phyloP scores from a whole-genome alignment of 1,140 invertebrate genomes.

The Charaxes varanes region DNA sequence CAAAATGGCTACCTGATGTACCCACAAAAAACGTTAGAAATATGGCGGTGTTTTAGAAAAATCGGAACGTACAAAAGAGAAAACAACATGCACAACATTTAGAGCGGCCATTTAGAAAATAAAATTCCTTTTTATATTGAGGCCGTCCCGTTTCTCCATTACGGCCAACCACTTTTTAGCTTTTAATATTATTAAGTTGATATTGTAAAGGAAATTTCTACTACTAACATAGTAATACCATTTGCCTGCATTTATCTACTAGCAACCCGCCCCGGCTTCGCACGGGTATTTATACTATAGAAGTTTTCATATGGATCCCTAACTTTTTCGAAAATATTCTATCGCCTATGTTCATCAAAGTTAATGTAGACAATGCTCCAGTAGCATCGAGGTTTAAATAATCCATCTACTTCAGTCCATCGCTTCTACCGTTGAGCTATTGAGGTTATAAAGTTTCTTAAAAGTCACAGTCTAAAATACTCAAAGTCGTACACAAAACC shows the following conservation, averaged over 20 bases:
- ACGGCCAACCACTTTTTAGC: slow-evolving; percentile 13
- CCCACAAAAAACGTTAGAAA: slow-evolving; percentile 25
- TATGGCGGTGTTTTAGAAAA: slow-evolving; percentile 18
- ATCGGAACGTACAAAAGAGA: slow-evolving; percentile 15
- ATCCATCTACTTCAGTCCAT: no score
- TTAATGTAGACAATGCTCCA: no score
- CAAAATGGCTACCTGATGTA: slow-evolving; percentile 20
- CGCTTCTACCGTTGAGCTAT: no score
- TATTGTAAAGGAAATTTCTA: slow-evolving; percentile 24
- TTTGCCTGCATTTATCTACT: slow-evolving; percentile 13
- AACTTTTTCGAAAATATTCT: no score
- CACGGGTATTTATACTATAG: no score
- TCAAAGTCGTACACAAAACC: not conserved
- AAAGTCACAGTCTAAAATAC: slow-evolving; percentile 1
- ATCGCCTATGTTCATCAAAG: no score
- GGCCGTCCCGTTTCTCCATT: slow-evolving; percentile 7
- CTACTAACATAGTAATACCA: slow-evolving; percentile 27
- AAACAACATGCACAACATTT: slow-evolving; percentile 19
- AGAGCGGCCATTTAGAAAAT: slow-evolving; percentile 22
- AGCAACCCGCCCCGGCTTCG: no score
- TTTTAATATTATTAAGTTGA: slow-evolving; percentile 28
- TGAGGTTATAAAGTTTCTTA: not conserved
- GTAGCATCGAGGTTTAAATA: no score
- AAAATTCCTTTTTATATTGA: slow-evolving; percentile 20
- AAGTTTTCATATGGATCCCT: no score